Evolutionary conservation across 1,140 invertebrate species (phyloP).

Genomic region (Piezodorus guildinii): DNA sequence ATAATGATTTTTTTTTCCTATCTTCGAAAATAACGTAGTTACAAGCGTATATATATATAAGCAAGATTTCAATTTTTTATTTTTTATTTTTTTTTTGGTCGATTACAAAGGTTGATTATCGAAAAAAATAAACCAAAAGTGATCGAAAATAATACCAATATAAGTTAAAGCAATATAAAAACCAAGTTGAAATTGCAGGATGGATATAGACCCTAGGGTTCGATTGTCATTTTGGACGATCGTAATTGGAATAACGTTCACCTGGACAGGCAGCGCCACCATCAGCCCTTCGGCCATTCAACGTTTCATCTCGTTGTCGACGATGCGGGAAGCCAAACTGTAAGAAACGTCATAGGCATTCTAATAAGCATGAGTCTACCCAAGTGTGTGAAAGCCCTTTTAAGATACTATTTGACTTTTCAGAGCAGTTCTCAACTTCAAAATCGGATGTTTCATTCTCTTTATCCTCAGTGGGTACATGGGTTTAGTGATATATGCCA

Average conservation of each 20-base stretch:
- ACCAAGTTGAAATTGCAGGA: constrained; percentile 14
- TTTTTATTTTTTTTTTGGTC: too few relatives aligned
- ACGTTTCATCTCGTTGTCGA: constrained; percentile 16
- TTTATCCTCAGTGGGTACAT: neutral
- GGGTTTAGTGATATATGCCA: neutral
- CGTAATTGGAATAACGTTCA: constrained; percentile 13
- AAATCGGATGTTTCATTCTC: neutral
- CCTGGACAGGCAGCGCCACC: neutral
- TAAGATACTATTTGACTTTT: neutral
- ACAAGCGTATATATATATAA: too few relatives aligned
- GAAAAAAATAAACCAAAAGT: too few relatives aligned
- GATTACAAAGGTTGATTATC: too few relatives aligned
- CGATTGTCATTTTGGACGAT: constrained; percentile 19
- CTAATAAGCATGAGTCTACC: neutral
- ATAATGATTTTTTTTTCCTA: too few relatives aligned
- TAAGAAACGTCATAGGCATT: neutral
- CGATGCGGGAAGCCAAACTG: constrained; percentile 14
- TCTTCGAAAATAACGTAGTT: too few relatives aligned
- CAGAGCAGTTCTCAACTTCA: neutral
- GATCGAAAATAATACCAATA: too few relatives aligned
- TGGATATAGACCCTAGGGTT: constrained; percentile 17
- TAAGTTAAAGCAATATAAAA: too few relatives aligned
- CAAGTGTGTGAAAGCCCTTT: neutral
- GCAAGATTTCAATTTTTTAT: too few relatives aligned
- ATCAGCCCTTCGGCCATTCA: constrained; percentile 18